These are phyloP conservation scores for Actinernus sp. DNA, from an alignment of 92 coral and sea anemone genomes.

Conservation along the genomic window DNA sequence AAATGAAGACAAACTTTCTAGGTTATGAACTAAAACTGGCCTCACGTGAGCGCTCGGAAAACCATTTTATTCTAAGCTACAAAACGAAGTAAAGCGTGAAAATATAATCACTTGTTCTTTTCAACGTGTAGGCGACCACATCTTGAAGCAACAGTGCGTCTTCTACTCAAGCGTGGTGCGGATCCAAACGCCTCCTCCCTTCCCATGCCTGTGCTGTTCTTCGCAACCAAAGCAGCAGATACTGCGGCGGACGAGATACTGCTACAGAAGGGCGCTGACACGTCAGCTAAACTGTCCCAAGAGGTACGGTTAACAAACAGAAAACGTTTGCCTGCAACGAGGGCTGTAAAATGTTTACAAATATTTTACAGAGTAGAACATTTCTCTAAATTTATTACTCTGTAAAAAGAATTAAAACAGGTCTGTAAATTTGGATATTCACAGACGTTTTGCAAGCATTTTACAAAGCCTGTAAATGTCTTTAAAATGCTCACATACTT, in stretches of 20 bases:
- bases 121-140: constrained; percentile 91
- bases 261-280: constrained; percentile 91
- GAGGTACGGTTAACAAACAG: constrained; percentile 43
- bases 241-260: constrained; percentile 95
- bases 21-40: too few species aligned
- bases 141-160: constrained; percentile 95
- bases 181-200: constrained; percentile 97
- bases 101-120: too few species aligned
- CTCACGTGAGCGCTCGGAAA: too few species aligned
- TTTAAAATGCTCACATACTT: neutral
- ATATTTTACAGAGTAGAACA: too few species aligned
- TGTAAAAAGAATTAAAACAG: neutral
- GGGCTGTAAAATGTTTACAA: too few species aligned
- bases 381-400: too few species aligned
- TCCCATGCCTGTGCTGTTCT: constrained; percentile 99
- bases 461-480: neutral
- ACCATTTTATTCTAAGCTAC: too few species aligned
- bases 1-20: too few species aligned
- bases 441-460: too few species aligned
- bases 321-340: neutral
- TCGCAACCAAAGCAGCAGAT: constrained; percentile 98
- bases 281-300: constrained; percentile 87
- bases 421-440: too few species aligned
- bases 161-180: constrained; percentile 92
- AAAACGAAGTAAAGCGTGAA: too few species aligned